phyloP scores from a whole-genome alignment of 2,888 invertebrate genomes.

The Acleris laterana region DNA sequence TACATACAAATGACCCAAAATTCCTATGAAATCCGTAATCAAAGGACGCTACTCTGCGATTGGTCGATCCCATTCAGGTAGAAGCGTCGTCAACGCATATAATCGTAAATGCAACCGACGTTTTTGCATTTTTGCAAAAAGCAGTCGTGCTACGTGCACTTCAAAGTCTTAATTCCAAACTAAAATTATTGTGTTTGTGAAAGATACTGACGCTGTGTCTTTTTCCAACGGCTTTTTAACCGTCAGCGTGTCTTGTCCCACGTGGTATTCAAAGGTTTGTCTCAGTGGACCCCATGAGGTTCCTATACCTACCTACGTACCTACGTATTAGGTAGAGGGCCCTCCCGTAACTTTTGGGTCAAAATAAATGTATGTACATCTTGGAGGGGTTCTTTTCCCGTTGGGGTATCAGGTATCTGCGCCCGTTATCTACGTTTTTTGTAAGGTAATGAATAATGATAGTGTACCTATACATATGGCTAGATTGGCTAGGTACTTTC shows the following conservation, averaged over 20 bases:
- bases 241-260: slow-evolving; percentile 1
- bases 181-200: background rate
- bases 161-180: background rate
- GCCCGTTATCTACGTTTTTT: no score
- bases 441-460: no score
- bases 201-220: background rate
- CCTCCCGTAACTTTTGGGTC: background rate
- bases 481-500: no score
- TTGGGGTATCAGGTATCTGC: no score
- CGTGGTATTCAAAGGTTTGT: background rate
- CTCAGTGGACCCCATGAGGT: background rate
- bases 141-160: background rate
- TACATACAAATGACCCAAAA: slow-evolving; percentile 6
- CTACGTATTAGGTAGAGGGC: background rate
- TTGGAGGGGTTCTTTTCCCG: no score
- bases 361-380: no score
- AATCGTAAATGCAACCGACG: slow-evolving; percentile 12
- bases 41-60: background rate
- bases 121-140: background rate
- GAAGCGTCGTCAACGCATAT: background rate
- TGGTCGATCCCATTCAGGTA: slow-evolving; percentile 23
- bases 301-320: background rate
- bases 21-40: background rate
- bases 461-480: no score
- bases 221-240: slow-evolving; percentile 7